Evolutionary conservation across 2,888 invertebrate species (phyloP).

Genomic region (Microctonus hyperodae): DNA sequence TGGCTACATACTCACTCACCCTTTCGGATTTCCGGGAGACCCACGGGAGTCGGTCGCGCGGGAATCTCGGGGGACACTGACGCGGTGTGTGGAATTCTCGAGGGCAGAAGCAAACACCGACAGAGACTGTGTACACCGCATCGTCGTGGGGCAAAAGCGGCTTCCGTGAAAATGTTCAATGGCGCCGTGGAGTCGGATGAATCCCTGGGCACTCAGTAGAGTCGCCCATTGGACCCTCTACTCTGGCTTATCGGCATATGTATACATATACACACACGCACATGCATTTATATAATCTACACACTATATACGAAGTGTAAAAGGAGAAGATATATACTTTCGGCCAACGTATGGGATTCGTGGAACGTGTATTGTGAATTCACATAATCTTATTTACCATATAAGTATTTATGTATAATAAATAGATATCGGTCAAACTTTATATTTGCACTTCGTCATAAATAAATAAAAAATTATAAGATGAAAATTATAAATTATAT

Average conservation of each 20-base stretch:
- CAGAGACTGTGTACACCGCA: slow-evolving; percentile 18
- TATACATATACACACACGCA: no score
- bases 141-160: slow-evolving; percentile 44
- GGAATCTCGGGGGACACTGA: slow-evolving; percentile 49
- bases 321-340: not conserved
- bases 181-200: slow-evolving; percentile 26
- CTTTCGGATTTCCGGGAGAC: slow-evolving; percentile 42
- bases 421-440: not conserved
- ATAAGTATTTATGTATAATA: no score
- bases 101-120: slow-evolving; percentile 32
- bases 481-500: not conserved
- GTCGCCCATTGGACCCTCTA: slow-evolving; percentile 15
- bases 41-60: slow-evolving; percentile 40
- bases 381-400: not conserved
- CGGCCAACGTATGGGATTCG: not conserved
- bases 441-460: no score
- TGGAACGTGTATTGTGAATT: not conserved
- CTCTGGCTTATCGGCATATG: slow-evolving; percentile 23
- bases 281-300: no score
- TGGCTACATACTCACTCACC: not conserved
- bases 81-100: slow-evolving; percentile 34
- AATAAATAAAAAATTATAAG: not conserved
- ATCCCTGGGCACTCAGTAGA: slow-evolving; percentile 26
- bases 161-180: slow-evolving; percentile 38
- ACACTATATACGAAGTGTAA: not conserved